Conservation (phyloP, 2,113 vertebrate species). For the Choloepus hoffmanni region DNA sequence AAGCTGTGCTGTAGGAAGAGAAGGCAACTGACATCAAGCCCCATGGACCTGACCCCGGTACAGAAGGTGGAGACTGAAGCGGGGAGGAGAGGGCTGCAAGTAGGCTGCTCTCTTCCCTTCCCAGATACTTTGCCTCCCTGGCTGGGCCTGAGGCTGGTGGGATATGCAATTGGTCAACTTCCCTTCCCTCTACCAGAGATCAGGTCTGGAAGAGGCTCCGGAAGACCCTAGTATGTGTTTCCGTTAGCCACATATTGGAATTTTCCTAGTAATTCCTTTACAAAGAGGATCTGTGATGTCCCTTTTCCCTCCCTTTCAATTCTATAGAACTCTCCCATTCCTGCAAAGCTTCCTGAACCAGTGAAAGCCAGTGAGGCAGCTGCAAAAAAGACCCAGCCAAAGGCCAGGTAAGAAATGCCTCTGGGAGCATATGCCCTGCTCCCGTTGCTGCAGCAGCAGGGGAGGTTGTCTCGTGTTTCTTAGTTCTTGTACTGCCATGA, state of each 20-base stretch:
- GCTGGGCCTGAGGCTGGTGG: not conserved
- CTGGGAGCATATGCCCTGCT: not conserved
- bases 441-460: not conserved
- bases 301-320: conserved; percentile 20
- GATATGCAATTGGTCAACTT: conserved; percentile 16
- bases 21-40: not conserved
- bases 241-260: not conserved
- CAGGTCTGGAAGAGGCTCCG: not conserved
- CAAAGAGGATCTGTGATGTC: conserved; percentile 2
- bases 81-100: rapidly evolving
- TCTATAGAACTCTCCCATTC: conserved; percentile 93
- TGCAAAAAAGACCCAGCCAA: conserved; percentile 97
- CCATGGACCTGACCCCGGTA: not conserved
- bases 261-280: conserved; percentile 2
- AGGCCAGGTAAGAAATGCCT: conserved; percentile 92
- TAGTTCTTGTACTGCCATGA: not conserved
- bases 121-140: not conserved
- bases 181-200: not conserved
- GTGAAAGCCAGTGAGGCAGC: conserved; percentile 97
- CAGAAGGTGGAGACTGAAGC: not conserved
- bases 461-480: not conserved
- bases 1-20: not conserved
- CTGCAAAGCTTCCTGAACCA: conserved; percentile 96
- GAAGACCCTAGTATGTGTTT: not conserved
- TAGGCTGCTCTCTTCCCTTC: not conserved